Percentiles rank a stretch among this genome's conserved stretches.
phyloP scores from a whole-genome alignment of 2,113 vertebrate genomes.

The Irena cyanogastra region DNA sequence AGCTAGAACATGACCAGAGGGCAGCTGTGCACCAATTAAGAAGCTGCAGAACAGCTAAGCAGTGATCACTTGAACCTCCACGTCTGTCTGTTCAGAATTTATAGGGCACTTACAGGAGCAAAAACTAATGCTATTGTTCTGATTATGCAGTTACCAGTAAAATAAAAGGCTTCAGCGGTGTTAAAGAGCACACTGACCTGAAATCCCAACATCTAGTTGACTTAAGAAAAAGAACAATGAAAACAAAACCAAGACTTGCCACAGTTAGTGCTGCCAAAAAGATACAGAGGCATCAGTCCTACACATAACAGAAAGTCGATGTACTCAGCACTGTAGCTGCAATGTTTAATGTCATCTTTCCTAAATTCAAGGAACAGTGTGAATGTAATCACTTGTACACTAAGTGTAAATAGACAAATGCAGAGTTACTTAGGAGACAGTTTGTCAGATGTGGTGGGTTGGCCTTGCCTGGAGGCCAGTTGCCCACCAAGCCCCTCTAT shows the following conservation, averaged over 20 bases:
- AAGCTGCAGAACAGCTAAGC: background rate
- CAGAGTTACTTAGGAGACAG: background rate
- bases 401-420: background rate
- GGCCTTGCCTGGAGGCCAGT: background rate
- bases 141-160: background rate
- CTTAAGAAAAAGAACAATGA: background rate
- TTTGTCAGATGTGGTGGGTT: background rate
- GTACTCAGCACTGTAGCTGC: background rate
- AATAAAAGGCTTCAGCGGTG: background rate
- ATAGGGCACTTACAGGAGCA: background rate
- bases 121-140: background rate
- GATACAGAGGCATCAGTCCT: background rate
- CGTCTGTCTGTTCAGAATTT: background rate
- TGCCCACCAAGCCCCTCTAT: background rate
- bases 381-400: background rate
- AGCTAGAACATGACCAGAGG: background rate
- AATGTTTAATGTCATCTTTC: background rate
- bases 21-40: background rate
- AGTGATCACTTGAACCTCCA: background rate
- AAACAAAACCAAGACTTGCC: background rate
- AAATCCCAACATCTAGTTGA: background rate
- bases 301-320: background rate
- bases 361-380: background rate
- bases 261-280: background rate
- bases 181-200: background rate